These are phyloP conservation scores for Syritta pipiens DNA, from an alignment of 2,888 invertebrate species.

Conservation along the genomic window DNA sequence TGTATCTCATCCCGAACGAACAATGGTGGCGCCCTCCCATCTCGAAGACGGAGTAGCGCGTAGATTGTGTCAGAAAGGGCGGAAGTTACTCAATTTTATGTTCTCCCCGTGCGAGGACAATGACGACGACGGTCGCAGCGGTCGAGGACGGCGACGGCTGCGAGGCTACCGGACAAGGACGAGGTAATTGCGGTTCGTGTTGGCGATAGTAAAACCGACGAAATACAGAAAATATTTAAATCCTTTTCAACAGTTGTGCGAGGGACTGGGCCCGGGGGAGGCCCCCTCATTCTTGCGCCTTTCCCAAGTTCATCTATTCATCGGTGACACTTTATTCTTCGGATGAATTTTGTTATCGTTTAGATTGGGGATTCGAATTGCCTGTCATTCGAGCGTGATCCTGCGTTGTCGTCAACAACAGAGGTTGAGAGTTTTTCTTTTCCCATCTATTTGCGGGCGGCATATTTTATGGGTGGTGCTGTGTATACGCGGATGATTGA, in stretches of 20 bases:
- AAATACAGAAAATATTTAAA: conserved; percentile 34
- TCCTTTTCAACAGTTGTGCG: conserved; percentile 41
- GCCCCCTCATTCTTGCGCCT: no score
- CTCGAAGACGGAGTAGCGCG: neutral
- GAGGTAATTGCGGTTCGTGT: conserved; percentile 36
- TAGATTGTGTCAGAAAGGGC: conserved; percentile 24
- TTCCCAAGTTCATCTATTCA: conserved; percentile 47
- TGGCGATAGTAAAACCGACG: conserved; percentile 18
- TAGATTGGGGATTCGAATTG: conserved; percentile 46
- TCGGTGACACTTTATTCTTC: conserved; percentile 52
- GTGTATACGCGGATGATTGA: conserved; percentile 46
- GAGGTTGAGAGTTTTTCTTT: conserved; percentile 21
- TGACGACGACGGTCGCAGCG: neutral
- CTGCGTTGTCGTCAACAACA: neutral
- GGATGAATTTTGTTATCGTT: conserved; percentile 42
- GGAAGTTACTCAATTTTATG: conserved; percentile 36
- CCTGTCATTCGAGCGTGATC: conserved; percentile 32
- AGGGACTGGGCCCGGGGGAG: conserved; percentile 5
- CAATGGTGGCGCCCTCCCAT: neutral
- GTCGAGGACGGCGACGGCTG: neutral
- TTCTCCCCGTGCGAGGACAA: conserved; percentile 15
- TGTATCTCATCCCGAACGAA: conserved; percentile 27
- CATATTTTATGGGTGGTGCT: conserved; percentile 34
- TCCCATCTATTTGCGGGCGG: conserved; percentile 32
- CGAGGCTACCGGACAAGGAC: neutral